Base-by-base conservation (phyloP, 2,888 invertebrate species). In the Caradrina clavipalpis region DNA sequence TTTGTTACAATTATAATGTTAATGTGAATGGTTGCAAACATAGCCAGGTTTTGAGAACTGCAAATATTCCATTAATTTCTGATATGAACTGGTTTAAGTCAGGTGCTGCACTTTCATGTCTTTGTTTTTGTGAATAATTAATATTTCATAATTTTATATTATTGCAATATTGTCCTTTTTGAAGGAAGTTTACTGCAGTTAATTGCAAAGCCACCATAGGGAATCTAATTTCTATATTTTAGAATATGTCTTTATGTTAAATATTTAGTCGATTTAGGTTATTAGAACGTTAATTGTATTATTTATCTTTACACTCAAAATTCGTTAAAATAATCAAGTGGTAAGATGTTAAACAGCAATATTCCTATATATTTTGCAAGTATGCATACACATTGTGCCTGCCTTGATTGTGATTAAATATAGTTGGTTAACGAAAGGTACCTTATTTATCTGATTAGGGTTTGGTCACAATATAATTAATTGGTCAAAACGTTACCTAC, bases 201-300 rank as follows among this genome's bases (percentile, higher is more conserved):
- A 72, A 86, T 86, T 89, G 87, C 87, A 87, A 88, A 87, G 87
- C 90, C 90, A 90, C 91, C 88, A 89, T 91, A 91, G 90, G 88
- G 88, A 92, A 92, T 92, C 90, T 91, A 88, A 88, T 90, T 91
- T 92, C 89, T 89, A 82, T 92, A 89, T 92, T 93, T 91, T 94
- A 95, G 93, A 93, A 90, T 92, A 91, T 92, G 86, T 83, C 84
- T 89, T 92, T 94, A 92, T 94, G 92, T 94, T 95, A 93, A 94
- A 94, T 95, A 93, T 95, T 92, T 95, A 95, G 95, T 95, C 89
- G 89, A 91, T 92, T 92, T 95, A 95, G 94, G 93, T 92, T 93
- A 93, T 91, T 93, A 89, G 89, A 94, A 92, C 80, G 89, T 93
- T 93, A 93, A 92, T 94, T 94, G 92, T 95, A 95, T 95, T 94